phyloP scores from a whole-genome alignment of 2,888 invertebrate genomes.

The Nemotelus pantherinus region DNA sequence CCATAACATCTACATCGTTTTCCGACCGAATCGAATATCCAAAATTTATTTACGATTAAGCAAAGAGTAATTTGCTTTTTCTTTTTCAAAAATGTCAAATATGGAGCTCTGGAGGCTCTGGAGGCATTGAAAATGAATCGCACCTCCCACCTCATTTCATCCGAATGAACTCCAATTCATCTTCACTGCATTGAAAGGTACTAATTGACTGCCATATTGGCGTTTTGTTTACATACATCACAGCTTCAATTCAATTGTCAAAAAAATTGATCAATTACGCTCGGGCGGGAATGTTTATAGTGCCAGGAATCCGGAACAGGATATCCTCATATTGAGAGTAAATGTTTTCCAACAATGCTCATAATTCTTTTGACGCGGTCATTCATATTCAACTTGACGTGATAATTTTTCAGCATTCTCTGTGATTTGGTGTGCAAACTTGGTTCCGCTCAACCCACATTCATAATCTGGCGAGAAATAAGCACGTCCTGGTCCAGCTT shows the following conservation, averaged over 20 bases:
- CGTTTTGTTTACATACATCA: conserved; percentile 25
- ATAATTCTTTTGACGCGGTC: too few species aligned
- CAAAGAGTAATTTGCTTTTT: too few species aligned
- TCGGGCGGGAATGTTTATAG: conserved; percentile 11
- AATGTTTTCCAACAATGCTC: too few species aligned
- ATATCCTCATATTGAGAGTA: background rate
- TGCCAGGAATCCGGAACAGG: background rate
- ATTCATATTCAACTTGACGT: background rate
- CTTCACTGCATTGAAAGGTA: conserved; percentile 10
- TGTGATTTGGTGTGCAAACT: background rate
- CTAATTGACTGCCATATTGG: conserved; percentile 36
- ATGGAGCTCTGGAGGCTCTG: too few species aligned
- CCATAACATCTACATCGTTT: too few species aligned
- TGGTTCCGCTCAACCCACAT: background rate
- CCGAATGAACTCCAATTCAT: conserved; percentile 4
- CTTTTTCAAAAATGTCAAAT: too few species aligned
- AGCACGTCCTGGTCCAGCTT: background rate
- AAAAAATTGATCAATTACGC: conserved; percentile 22
- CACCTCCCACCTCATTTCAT: background rate
- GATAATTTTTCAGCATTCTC: background rate
- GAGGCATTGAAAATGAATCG: too few species aligned
- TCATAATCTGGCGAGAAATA: background rate
- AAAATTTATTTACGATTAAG: too few species aligned
- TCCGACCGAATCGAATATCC: too few species aligned
- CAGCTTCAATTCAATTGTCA: conserved; percentile 25